phyloP scores from a whole-genome alignment of 1,140 invertebrate genomes.

The Alviniconcha marisindica region DNA sequence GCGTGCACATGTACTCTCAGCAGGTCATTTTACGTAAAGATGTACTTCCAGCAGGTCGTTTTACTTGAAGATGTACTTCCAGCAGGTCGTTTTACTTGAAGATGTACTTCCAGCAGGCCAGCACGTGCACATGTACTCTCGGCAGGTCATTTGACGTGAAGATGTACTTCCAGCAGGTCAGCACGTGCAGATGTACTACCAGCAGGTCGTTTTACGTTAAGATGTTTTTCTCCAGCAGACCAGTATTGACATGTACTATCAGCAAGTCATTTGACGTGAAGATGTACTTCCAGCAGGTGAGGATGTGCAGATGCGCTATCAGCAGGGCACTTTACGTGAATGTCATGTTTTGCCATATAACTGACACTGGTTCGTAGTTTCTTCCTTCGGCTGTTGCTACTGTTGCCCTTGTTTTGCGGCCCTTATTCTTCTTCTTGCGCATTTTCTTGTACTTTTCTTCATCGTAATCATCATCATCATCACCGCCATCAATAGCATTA shows the following conservation, averaged over 20 bases:
- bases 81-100: slow-evolving; percentile 41
- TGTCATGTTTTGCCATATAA: too few relatives aligned
- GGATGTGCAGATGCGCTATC: not conserved
- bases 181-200: too few relatives aligned
- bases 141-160: slow-evolving; percentile 17
- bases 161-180: slow-evolving; percentile 56
- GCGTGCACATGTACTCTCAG: not conserved
- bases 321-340: slow-evolving; percentile 11
- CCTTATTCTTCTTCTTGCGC: too few relatives aligned
- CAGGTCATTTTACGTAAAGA: slow-evolving; percentile 36
- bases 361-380: too few relatives aligned
- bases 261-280: slow-evolving; percentile 18
- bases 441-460: too few relatives aligned
- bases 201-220: slow-evolving; percentile 42
- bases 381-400: too few relatives aligned
- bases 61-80: too few relatives aligned
- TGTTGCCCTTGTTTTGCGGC: too few relatives aligned
- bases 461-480: too few relatives aligned
- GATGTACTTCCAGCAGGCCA: slow-evolving; percentile 53
- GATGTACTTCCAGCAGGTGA: slow-evolving; percentile 54
- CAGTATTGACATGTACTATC: not conserved
- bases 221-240: slow-evolving; percentile 55
- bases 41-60: slow-evolving; percentile 57
- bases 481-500: too few relatives aligned
- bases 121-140: not conserved